Base-by-base conservation (phyloP, 2,888 invertebrate genomes). In the Myopa testacea region DNA sequence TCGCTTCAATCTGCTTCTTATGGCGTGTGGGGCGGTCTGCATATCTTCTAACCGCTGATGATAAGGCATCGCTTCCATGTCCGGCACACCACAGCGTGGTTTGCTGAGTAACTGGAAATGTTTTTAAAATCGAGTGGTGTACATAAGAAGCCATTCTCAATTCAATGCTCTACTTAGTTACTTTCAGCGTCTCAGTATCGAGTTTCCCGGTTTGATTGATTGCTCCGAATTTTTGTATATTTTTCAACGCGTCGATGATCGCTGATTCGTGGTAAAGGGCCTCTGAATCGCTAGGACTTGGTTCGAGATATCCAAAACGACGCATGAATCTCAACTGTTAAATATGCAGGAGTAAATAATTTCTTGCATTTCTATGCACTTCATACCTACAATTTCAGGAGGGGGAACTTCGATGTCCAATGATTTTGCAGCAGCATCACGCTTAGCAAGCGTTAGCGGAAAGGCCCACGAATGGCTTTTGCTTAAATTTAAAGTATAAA, bases 21-120 rank as follows among this genome's bases (percentile, higher is more conserved):
- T 12, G 5, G 12, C 68, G 37, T 65, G 79, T 62, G 62, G 67
- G 16, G n/a, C 16, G 40, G 16, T 75, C 52, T 14, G 68, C 75
- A 74, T 78, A 50, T 14, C 50, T 10, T 50, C 26, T 26, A 26
- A 26, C 26, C 26, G 34, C 75, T 78, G 12, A 79, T 83, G 81
- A 79, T 82, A 81, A n/a, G 81, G 83, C 7, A 77, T 81, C 16
- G 78, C 81, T 0, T 91, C 87, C 10, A 94, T 91, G 84, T 95
- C 95, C 68, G 93, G 92, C 2, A 94, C 92, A 4, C 95, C 95
- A 86, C 95, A 95, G 37, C 95, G 90, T 65, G 91, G 93, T 71
- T 91, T 91, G 69, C 88, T 90, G 89, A 95, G 92, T 37, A 95
- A 89, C 93, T 94, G 83, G 60, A 90, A 84, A 77, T 16, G 50